phyloP scores from a whole-genome alignment of 1,140 invertebrate species.

The Drosophila watanabei region DNA sequence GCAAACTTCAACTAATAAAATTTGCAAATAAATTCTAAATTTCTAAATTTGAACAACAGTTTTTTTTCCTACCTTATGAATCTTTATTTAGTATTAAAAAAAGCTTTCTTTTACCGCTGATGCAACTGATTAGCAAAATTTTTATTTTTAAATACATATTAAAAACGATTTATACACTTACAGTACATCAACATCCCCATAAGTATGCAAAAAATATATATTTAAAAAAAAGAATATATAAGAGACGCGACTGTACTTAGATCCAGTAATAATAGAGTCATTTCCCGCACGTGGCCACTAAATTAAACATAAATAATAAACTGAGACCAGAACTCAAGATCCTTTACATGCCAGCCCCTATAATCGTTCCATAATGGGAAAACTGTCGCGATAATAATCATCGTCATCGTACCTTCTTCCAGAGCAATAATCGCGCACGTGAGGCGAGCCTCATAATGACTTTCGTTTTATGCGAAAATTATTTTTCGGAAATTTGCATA shows the following conservation, averaged over 20 bases:
- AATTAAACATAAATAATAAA: constrained; percentile 48
- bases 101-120: no score
- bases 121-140: no score
- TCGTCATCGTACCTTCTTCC: constrained; percentile 27
- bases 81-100: no score
- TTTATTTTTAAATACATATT: not conserved
- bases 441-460: constrained; percentile 60
- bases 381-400: constrained; percentile 36
- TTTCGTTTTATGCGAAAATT: constrained; percentile 67
- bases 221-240: not conserved
- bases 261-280: constrained; percentile 3
- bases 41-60: no score
- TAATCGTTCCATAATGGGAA: constrained; percentile 50
- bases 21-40: no score
- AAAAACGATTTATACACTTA: not conserved
- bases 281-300: constrained; percentile 31
- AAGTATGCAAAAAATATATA: constrained; percentile 8
- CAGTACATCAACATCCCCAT: not conserved
- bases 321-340: not conserved
- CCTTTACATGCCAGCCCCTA: constrained; percentile 32
- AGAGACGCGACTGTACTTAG: constrained; percentile 10
- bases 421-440: constrained; percentile 68
- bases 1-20: no score
- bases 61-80: no score
- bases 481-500: constrained; percentile 69